Evolutionary conservation across 2,797 vertebrate genomes (phyloP).

Genomic region (Bradypodion ventrale): DNA sequence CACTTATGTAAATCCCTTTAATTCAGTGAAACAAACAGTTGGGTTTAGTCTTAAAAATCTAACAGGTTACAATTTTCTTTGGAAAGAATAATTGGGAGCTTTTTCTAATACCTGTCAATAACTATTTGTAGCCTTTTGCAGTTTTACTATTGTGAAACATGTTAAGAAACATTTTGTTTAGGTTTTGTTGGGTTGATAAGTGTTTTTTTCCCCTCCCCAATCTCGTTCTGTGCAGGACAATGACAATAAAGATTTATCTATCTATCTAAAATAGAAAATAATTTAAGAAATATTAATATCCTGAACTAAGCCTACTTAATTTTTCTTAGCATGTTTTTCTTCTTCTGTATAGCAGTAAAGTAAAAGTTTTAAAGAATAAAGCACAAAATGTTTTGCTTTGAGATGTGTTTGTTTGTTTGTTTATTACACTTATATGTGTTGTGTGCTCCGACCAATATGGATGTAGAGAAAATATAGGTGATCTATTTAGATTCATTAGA

Average conservation of each 20-base stretch:
- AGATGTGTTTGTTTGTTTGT: too few relatives aligned
- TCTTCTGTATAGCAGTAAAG: background rate
- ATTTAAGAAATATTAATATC: background rate
- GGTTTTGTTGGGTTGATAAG: too few relatives aligned
- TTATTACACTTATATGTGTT: too few relatives aligned
- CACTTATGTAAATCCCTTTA: too few relatives aligned
- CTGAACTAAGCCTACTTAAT: background rate
- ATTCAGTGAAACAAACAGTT: too few relatives aligned
- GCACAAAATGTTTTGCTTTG: background rate
- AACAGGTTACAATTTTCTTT: background rate
- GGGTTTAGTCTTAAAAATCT: background rate
- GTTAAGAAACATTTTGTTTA: too few relatives aligned
- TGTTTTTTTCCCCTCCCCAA: too few relatives aligned
- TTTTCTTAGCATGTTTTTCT: background rate
- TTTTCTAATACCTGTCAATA: background rate
- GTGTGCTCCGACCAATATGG: background rate
- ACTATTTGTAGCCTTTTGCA: background rate
- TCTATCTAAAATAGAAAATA: background rate
- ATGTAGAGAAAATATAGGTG: accelerated
- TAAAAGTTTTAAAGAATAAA: background rate
- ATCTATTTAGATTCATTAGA: background rate
- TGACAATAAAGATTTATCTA: too few relatives aligned
- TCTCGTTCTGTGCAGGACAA: too few relatives aligned
- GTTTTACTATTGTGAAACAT: background rate
- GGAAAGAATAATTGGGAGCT: background rate